These are phyloP conservation scores for Halictus ligatus DNA, from an alignment of 2,888 invertebrate genomes.

Conservation along the genomic window DNA sequence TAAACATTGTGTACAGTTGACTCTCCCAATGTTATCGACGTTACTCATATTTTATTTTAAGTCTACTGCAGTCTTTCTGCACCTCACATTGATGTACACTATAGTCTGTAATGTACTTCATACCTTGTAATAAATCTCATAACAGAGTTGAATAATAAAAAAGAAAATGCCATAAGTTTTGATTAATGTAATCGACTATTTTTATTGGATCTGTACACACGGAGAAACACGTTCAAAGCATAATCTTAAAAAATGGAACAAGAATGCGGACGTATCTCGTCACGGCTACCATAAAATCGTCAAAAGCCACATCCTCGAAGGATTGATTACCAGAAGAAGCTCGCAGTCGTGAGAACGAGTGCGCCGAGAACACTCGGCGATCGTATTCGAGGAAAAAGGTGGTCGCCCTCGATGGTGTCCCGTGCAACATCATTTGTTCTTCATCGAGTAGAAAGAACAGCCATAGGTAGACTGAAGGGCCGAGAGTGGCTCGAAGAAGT, in stretches of 20 bases:
- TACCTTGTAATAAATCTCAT: too few species aligned
- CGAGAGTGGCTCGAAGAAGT: conserved; percentile 35
- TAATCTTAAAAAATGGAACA: not conserved
- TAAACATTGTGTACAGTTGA: too few species aligned
- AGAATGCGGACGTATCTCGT: not conserved
- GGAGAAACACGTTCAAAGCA: not conserved
- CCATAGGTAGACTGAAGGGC: conserved; percentile 14
- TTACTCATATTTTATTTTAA: too few species aligned
- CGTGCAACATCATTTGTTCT: conserved; percentile 55
- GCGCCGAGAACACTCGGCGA: not conserved
- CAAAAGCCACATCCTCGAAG: not conserved
- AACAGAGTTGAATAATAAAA: too few species aligned
- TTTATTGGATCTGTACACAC: too few species aligned
- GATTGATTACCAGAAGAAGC: not conserved
- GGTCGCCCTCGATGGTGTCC: not conserved
- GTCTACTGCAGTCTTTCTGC: too few species aligned
- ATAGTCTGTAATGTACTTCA: too few species aligned
- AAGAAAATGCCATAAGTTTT: not conserved
- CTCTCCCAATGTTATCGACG: too few species aligned
- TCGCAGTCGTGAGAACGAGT: not conserved
- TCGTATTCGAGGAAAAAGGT: not conserved
- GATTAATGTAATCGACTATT: too few species aligned
- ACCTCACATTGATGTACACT: too few species aligned
- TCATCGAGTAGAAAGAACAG: conserved; percentile 28
- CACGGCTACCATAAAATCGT: not conserved